Conservation (phyloP, 2,888 invertebrate species). For the Drosophila nr. perissopoda region DNA sequence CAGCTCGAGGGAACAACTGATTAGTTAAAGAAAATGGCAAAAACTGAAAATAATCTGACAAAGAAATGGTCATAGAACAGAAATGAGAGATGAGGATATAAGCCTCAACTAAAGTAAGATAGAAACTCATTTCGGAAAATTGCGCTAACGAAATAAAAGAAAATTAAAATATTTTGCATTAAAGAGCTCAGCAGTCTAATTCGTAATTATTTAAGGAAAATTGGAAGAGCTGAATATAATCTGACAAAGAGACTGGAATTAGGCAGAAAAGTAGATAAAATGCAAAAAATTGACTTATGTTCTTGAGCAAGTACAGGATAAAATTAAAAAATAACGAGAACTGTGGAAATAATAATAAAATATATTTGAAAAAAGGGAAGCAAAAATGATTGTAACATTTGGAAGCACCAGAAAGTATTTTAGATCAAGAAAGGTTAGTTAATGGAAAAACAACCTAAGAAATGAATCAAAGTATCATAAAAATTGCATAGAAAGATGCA, state of each 20-base stretch:
- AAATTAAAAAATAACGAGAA: neutral
- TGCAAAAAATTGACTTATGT: neutral
- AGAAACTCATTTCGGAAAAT: neutral
- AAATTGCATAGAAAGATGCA: neutral
- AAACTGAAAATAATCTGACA: constrained; percentile 28
- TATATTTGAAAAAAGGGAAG: neutral
- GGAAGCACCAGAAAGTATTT: neutral
- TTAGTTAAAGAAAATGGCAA: neutral
- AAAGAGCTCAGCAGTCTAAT: neutral
- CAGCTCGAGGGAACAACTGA: neutral
- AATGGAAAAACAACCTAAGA: neutral
- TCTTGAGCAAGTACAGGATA: neutral
- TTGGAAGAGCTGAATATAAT: neutral
- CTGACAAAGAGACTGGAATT: neutral
- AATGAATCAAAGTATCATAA: neutral
- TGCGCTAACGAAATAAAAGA: neutral
- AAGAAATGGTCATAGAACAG: constrained; percentile 1
- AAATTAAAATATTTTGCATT: constrained; percentile 5
- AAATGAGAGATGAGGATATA: neutral
- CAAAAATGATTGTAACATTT: neutral
- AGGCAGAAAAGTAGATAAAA: neutral
- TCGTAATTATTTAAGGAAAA: neutral
- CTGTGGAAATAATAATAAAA: neutral
- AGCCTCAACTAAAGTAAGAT: neutral
- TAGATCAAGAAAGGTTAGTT: neutral